A percentile compares a stretch with the other conserved stretches of the same genome.
Evolutionary conservation across 2,888 invertebrate species (phyloP).

Genomic region (Hipparchia sbordonii): DNA sequence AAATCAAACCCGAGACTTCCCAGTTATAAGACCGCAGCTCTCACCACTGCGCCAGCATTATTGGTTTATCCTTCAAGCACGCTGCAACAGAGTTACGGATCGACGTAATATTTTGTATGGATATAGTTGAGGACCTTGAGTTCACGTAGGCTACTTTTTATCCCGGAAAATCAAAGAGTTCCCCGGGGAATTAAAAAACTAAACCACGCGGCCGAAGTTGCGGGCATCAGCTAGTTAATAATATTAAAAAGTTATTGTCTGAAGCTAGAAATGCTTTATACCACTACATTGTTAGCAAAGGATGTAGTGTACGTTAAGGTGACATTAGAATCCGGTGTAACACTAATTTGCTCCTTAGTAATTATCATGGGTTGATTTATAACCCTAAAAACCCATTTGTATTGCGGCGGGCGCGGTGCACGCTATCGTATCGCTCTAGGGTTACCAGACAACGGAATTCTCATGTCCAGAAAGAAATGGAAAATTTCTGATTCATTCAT

Average conservation of each 20-base stretch:
- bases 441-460: not conserved
- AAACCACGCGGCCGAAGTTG: not conserved
- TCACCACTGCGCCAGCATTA: too few relatives aligned
- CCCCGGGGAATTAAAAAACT: too few relatives aligned
- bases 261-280: not conserved
- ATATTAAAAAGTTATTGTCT: too few relatives aligned
- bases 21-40: too few relatives aligned
- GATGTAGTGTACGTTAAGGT: conserved; percentile 15
- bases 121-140: too few relatives aligned
- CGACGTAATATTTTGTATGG: too few relatives aligned
- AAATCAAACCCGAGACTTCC: too few relatives aligned
- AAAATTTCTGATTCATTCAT: too few relatives aligned
- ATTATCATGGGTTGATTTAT: conserved; percentile 68
- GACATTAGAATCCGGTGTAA: conserved; percentile 48
- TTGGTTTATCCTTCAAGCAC: too few relatives aligned
- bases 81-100: too few relatives aligned
- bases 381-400: conserved; percentile 51
- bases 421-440: conserved; percentile 47
- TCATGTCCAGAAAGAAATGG: not conserved
- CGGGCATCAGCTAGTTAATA: not conserved
- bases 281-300: not conserved
- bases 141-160: too few relatives aligned
- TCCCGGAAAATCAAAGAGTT: too few relatives aligned
- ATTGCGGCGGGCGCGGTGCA: conserved; percentile 57
- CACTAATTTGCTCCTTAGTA: conserved; percentile 62